phyloP scores from a whole-genome alignment of 64 coral and sea anemone genomes.

The Exaiptasia diaphana region DNA sequence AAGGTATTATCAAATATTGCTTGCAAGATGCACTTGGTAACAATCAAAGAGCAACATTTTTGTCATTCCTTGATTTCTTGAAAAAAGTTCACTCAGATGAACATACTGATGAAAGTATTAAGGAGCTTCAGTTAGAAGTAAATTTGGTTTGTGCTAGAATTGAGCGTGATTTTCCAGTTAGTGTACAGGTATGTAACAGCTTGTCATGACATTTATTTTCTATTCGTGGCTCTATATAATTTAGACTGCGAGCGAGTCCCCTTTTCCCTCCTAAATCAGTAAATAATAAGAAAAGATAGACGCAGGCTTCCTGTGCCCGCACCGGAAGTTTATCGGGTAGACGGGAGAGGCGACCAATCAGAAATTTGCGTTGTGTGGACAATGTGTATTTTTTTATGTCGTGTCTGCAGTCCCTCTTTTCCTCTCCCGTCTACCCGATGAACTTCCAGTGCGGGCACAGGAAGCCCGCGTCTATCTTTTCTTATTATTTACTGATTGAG shows the following conservation, averaged over 20 bases:
- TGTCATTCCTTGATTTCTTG: slow-evolving; percentile 8
- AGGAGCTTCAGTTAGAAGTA: background rate
- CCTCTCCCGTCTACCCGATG: no score
- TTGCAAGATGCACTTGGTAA: slow-evolving; percentile 21
- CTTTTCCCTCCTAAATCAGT: no score
- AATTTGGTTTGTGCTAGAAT: slow-evolving; percentile 1
- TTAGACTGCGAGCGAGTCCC: no score
- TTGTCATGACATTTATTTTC: background rate
- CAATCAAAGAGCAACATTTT: slow-evolving; percentile 9
- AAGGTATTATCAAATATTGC: slow-evolving; percentile 37
- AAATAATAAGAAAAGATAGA: background rate
- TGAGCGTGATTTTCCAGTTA: slow-evolving; percentile 10
- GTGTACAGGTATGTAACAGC: slow-evolving; percentile 3
- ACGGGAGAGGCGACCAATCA: no score
- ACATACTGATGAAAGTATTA: background rate
- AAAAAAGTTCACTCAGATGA: background rate
- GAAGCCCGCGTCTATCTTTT: background rate
- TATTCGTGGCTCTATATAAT: no score
- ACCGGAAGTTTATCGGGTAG: background rate
- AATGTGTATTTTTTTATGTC: no score
- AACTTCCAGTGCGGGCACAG: background rate
- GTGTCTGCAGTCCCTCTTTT: no score
- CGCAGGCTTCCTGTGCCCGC: background rate
- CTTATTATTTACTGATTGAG: background rate
- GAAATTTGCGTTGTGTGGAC: no score